Base-by-base conservation (phyloP, 2,113 vertebrate genomes). In the Oreotragus oreotragus region DNA sequence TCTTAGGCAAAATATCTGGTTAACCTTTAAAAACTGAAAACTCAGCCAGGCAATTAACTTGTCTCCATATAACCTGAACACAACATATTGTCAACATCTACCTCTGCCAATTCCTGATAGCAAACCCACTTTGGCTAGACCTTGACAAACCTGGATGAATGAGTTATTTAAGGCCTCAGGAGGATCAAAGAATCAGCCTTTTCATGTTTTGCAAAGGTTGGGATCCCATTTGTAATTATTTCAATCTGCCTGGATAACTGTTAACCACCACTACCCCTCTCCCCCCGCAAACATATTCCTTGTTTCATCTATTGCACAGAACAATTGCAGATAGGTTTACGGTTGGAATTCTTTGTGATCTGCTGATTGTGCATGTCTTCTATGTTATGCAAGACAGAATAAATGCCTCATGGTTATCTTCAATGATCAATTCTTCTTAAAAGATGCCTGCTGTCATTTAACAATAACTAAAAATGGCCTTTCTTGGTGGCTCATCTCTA, bases 261-360 rank as follows among this genome's bases (percentile, higher is more conserved):
- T 45, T 77, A 81, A 30, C 1, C 13, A 43, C 7, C 8, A 30
- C 8, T 76, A 30, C n/a, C 9, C 10, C 10, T 8, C 10, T 49
- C 10, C 7, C 12, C 5, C 2, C 0, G 33, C 12, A 45, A 16
- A 87, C 33, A 87, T 7, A 49, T 53, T 33, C 3, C 1, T 36
- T 21, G 11, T 12, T 30, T 64, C 25, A 66, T 27, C 16, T 27
- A 27, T 2, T 27, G 15, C 30, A 1, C 6, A 79, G n/a, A 83
- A 76, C 76, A 84, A 16, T 21, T 73, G 12, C 23, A 92, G 15
- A 14, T 57, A 28, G 28, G 1, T 39, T 64, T 83, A 27, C 2
- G 14, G 6, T 1, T 51, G 39, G 14, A 25, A 45, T 89, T 91
- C 19, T 73, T 11, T 64, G 28, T 25, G 16, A 33, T 83, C 0